Evolutionary conservation across 2,888 invertebrate genomes (phyloP).

Genomic region (Drosophila parthenogenetica): DNA sequence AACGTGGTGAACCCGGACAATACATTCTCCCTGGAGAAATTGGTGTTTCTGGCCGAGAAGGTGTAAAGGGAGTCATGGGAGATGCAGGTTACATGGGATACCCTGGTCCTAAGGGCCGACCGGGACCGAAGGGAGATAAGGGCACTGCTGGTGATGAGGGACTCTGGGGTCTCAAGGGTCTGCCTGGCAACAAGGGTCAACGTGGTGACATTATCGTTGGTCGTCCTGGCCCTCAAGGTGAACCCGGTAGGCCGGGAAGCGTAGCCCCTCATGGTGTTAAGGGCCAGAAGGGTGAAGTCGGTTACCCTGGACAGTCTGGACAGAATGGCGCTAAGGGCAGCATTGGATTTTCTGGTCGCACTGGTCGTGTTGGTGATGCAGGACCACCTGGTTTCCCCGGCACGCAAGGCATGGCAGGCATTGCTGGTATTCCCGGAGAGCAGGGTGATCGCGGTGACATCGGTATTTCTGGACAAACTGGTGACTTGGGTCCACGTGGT

Average conservation of each 20-base stretch:
- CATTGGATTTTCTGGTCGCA: conserved; percentile 85
- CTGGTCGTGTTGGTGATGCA: conserved; percentile 85
- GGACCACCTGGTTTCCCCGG: conserved; percentile 82
- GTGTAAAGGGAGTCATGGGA: conserved; percentile 85
- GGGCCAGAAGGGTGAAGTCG: conserved; percentile 85
- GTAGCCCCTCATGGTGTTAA: conserved; percentile 82
- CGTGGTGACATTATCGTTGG: conserved; percentile 85
- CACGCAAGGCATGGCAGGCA: conserved; percentile 68
- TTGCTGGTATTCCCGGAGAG: conserved; percentile 80
- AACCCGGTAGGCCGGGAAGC: conserved; percentile 84
- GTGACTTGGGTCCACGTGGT: conserved; percentile 85
- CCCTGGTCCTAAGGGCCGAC: conserved; percentile 85
- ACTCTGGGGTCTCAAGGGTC: conserved; percentile 86
- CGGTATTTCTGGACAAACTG: conserved; percentile 86
- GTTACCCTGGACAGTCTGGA: conserved; percentile 79
- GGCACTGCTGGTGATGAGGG: conserved; percentile 87
- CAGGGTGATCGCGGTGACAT: conserved; percentile 86
- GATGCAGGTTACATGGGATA: conserved; percentile 86
- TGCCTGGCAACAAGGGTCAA: conserved; percentile 86
- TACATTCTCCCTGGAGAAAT: conserved; percentile 84
- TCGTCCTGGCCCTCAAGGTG: conserved; percentile 76
- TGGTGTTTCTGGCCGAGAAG: conserved; percentile 84
- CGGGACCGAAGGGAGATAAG: conserved; percentile 87
- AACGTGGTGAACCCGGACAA: conserved; percentile 84
- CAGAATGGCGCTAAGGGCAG: conserved; percentile 85